Evolutionary conservation across 2,888 invertebrate genomes (phyloP), one percentile per base, ranked within the genome.

Genomic region (Noctuana brunneofusca): DNA sequence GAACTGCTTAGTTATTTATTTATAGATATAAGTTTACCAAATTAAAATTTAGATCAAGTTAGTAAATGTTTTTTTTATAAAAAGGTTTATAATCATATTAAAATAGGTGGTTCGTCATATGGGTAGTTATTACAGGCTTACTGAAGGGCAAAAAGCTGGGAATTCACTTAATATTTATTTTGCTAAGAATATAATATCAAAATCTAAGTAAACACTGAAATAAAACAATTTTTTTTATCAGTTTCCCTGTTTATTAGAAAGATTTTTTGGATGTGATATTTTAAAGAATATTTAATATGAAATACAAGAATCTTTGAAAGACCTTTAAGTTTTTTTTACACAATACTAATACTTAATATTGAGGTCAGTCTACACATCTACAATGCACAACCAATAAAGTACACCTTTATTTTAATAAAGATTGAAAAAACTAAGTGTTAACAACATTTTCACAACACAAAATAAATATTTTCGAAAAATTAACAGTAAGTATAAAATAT

Each of bases 1-100:
- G 98, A 86, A 96, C 96, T 64, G 95, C 90, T 32, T 73, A 71
- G 56, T 48, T 55, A 43, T 62, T 60, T 56, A 46, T 65, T 57
- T 63, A 65, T 68, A 62, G 27, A 67, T 67, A 66, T 67, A 68
- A 60, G 30, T 65, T 53, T 60, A 48, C 4, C 6, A n/a, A 22
- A 22, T 43, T 53, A 50, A n/a, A 59, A 63, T 30, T 43, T 64
- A 64, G 58, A 59, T 62, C 16, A 54, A 41, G 20, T 64, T 64
- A 66, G 52, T 52, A 27, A 58, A 49, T 64, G 58, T 58, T 43
- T 38, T 16, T 35, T 41, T n/a, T n/a, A n/a, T n/a, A n/a, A n/a
- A n/a, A n/a, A n/a, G n/a, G n/a, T n/a, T n/a, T n/a, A n/a, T n/a
- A n/a, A n/a, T n/a, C n/a, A n/a, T n/a, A n/a, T n/a, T n/a, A n/a